Evolutionary conservation across 2,888 invertebrate species (phyloP).

Genomic region (Catocala nupta): DNA sequence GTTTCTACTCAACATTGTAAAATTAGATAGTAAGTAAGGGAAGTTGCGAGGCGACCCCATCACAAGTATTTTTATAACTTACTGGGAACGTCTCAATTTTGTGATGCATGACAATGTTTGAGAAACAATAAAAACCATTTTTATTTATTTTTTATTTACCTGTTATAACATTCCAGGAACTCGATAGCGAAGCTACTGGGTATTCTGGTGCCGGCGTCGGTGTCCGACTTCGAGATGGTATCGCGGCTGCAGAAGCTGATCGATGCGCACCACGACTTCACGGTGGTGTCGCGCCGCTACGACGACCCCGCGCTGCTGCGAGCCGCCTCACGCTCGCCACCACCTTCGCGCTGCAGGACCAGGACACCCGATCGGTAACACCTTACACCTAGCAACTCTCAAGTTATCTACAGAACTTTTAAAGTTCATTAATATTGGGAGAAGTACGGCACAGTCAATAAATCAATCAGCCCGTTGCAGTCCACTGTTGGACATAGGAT

Average conservation of each 20-base stretch:
- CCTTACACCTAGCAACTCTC: neutral
- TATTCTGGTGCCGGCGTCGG: slow-evolving; percentile 88
- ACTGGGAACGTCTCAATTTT: no score
- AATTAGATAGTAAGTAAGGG: no score
- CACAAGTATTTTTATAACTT: no score
- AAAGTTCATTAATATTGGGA: no score
- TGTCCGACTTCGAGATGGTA: slow-evolving; percentile 92
- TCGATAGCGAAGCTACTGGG: slow-evolving; percentile 92
- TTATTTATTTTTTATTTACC: no score
- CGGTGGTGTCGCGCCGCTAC: slow-evolving; percentile 91
- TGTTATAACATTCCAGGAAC: slow-evolving; percentile 74
- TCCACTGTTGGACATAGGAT: no score
- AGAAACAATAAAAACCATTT: no score
- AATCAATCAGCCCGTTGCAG: no score
- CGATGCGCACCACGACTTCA: slow-evolving; percentile 95
- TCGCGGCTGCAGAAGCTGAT: slow-evolving; percentile 94
- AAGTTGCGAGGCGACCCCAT: no score
- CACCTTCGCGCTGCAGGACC: slow-evolving; percentile 79
- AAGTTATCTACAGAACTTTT: neutral
- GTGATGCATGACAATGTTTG: no score
- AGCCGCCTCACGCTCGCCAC: slow-evolving; percentile 82
- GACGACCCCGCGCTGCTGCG: slow-evolving; percentile 80
- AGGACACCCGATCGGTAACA: slow-evolving; percentile 86
- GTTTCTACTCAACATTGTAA: no score
- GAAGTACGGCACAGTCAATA: no score